Base-by-base conservation (phyloP, 2,113 vertebrate genomes). In the Alosa alosa region DNA sequence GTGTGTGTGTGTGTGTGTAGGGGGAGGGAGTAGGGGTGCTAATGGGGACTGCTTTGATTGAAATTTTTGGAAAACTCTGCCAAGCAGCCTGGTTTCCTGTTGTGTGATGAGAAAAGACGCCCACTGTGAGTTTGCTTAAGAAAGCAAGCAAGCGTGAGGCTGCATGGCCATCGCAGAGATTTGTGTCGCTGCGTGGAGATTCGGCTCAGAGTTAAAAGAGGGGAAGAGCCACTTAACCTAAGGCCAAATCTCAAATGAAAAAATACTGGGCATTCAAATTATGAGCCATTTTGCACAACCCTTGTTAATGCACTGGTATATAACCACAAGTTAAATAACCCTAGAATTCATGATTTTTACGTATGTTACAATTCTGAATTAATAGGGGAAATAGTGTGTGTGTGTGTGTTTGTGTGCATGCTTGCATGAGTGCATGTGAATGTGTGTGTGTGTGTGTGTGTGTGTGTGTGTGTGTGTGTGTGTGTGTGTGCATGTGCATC, bases 361-460 rank as follows among this genome's bases (percentile, higher is more conserved):
- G 1, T 31, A 31, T 31, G 31, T 31, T 31, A 31, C 31, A 31
- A 31, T 31, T 31, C 31, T 31, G 31, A 31, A 31, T 31, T 31
- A 31, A 31, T 31, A 31, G 31, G 31, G 31, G 1, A 31, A 31
- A 31, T 31, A 31, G 31, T 31, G 31, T 31, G 31, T 31, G 31
- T 31, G 31, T 31, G 31, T 31, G 31, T 31, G 31, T 31, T 31
- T 31, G 31, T 31, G 31, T 1, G 31, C 41, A 44, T 44, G 36
- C 50, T 20, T 20, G 60, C 86, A 52, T 6, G 36, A 36, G 85
- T 78, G 45, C 75, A 25, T 45, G 25, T 86, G 82, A 31, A 31
- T 31, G 2, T 52, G 50, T 10, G 50, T 52, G 50, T 52, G 50
- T 52, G 50, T 52, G 50, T 52, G 50, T 52, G 50, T 52, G 50